These are phyloP conservation scores for Tipula unca DNA, from an alignment of 2,888 invertebrate genomes.

Conservation along the genomic window DNA sequence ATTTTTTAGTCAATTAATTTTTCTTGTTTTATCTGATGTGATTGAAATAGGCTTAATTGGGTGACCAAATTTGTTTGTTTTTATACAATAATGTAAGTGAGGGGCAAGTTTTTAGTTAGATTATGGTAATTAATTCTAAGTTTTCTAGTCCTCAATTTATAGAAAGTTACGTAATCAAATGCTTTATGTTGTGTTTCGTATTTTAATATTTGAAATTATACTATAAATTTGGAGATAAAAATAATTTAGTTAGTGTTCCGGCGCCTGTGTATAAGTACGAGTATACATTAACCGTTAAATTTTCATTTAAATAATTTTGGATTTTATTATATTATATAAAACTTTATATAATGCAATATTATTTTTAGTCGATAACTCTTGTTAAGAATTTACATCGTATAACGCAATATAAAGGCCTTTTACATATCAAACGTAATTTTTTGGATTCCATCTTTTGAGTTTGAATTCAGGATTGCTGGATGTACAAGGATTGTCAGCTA, in stretches of 20 bases:
- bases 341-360: too few species aligned
- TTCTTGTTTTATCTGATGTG: neutral
- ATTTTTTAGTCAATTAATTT: neutral
- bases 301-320: too few species aligned
- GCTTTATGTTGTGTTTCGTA: neutral
- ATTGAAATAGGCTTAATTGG: conserved; percentile 2
- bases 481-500: too few species aligned
- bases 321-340: too few species aligned
- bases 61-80: neutral
- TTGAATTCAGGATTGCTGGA: too few species aligned
- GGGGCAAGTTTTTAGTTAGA: neutral
- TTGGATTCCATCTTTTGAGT: too few species aligned
- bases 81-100: neutral
- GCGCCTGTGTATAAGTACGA: neutral
- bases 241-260: neutral
- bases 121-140: neutral
- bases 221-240: neutral
- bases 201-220: neutral
- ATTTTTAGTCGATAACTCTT: too few species aligned
- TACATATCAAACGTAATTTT: too few species aligned
- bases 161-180: neutral
- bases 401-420: too few species aligned
- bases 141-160: neutral
- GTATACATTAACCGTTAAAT: too few species aligned
- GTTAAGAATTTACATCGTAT: too few species aligned